Evolutionary conservation across 1,140 invertebrate species (phyloP), one percentile per base, ranked within the genome.

Genomic region (Drosophila bocqueti): DNA sequence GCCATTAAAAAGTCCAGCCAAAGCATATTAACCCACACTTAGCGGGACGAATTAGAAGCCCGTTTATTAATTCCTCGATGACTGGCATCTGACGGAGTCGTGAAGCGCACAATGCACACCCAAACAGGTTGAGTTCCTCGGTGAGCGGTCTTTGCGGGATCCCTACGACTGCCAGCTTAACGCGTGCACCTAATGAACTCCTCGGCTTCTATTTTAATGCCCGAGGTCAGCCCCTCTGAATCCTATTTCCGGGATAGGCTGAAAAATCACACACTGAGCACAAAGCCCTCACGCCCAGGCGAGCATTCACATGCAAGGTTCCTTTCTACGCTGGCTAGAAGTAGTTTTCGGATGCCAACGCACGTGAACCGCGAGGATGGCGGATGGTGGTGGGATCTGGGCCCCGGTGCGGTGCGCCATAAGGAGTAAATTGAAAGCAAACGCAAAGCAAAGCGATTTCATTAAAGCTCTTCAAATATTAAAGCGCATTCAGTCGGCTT

Each of bases 381-480:
- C 21, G 16, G 13, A 15, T 15, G n/a, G 42, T 21, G 46, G 36
- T 16, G 45, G 10, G 38, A 62, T 36, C 18, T 21, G 36, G 45
- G 59, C 52, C 9, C 11, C 15, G 21, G 45, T 47, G 16, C 47
- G 29, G 21, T n/a, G 29, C 26, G 65, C 73, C 74, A 34, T 52
- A 43, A 72, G 77, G 40, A 31, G 77, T 66, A 85, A 85, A 85
- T 85, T 85, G 78, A 85, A 85, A 85, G 75, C 75, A 79, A 86
- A 76, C 64, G 63, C 55, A 67, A 76, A 54, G 83, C 83, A 86
- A 85, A 86, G 60, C 83, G 83, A 86, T 85, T 85, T 86, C 75
- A 85, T 86, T 85, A 86, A 85, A 85, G 78, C 83, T 85, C 76
- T 81, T 85, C 65, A 85, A 85, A 85, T 86, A 85, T 85, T 85